These are phyloP conservation scores for Pristiophorus japonicus DNA, from an alignment of 2,113 vertebrate genomes.

Conservation along the genomic window DNA sequence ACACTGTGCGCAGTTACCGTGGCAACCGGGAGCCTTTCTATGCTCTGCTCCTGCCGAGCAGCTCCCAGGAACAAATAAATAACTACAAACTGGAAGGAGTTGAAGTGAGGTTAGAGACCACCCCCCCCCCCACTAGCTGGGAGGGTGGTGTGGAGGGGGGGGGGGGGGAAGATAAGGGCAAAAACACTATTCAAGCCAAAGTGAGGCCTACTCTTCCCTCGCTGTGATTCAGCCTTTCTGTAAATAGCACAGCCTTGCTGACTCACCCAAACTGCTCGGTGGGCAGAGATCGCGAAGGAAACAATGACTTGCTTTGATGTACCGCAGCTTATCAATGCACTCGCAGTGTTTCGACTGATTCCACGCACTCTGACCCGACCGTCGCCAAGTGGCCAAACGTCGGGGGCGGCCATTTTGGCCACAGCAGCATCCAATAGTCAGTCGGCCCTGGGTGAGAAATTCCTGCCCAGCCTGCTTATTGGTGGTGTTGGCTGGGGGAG, in stretches of 20 bases:
- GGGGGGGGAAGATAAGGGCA: neutral
- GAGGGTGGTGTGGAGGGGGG: no score
- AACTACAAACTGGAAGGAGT: neutral
- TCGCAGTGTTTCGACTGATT: neutral
- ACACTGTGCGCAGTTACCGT: neutral
- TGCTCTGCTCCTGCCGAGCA: neutral
- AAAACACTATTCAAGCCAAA: neutral
- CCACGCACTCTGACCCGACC: no score
- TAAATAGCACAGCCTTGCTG: neutral
- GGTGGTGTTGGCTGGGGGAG: no score
- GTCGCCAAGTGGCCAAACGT: neutral
- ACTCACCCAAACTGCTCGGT: neutral
- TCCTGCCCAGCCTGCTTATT: neutral
- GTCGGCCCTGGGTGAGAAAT: neutral
- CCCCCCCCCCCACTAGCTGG: no score
- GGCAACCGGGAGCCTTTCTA: neutral
- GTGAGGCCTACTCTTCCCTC: neutral
- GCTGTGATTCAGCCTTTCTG: neutral
- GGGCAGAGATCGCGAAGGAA: neutral
- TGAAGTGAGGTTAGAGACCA: neutral
- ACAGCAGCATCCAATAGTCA: neutral
- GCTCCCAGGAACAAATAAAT: neutral
- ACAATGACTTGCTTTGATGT: neutral
- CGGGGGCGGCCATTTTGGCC: neutral
- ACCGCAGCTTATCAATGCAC: neutral